Base-by-base conservation (phyloP, 2,888 invertebrate species). In the Proisotoma minuta region DNA sequence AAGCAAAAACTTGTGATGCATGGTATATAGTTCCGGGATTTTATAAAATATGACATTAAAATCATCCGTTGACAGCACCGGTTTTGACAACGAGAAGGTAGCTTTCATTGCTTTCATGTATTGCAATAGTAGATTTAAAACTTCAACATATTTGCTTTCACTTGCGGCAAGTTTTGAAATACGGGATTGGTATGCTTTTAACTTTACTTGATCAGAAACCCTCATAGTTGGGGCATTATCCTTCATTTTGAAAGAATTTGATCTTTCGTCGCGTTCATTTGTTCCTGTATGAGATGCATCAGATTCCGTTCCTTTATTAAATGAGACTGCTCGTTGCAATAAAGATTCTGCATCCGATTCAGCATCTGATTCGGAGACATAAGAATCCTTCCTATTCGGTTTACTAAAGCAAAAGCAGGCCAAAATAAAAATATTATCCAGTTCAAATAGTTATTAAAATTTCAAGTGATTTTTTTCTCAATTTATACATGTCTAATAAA, bases 31-130 rank as follows among this genome's bases (percentile, higher is more conserved):
- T 75, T 94, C 91, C 1, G 91, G 89, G 78, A 95, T 91, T 80
- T 92, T 91, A 77, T 89, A 92, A 79, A 95, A 95, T 77, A 95
- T 94, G 5, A 88, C 88, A 70, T 88, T 87, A 76, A 92, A 88
- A 77, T 95, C 94, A 68, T 90, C 88, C 76, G 89, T 86, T 1
- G 88, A 86, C 75, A 94, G 89, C 65, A 95, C 89, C 50, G 92
- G 92, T 78, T 92, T 91, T 10, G 92, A 91, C 60, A 91, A 90
- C 51, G 86, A 86, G 66, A 91, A 80, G 12, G 91, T 91, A 51
- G 92, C 89, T 78, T 91, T 88, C 73, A 94, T 87, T 22, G 91
- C 91, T 76, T 91, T 90, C 87, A 91, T 92, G 76, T 93, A 94
- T 90, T 94, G 79, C 74, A 91, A 83, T 83, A 93, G 87, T 68